These are phyloP conservation scores for Heliconius cydno DNA, from an alignment of 2,888 invertebrate species.

Conservation along the genomic window DNA sequence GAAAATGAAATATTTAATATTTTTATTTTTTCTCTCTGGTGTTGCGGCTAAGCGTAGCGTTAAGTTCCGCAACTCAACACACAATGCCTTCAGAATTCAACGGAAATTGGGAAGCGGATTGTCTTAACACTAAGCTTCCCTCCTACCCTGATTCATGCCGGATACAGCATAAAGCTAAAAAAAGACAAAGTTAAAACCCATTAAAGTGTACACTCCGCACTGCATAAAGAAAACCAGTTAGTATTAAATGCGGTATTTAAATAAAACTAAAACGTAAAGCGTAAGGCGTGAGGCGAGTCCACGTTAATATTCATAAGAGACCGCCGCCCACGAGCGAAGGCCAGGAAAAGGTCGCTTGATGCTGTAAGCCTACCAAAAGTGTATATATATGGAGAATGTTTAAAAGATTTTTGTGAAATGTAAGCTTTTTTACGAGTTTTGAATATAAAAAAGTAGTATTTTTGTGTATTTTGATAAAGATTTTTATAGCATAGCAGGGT, in stretches of 20 bases:
- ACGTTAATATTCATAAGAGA: conserved; percentile 35
- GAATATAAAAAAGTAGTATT: no score
- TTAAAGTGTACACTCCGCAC: background rate
- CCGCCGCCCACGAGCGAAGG: conserved; percentile 38
- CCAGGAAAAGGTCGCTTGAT: conserved; percentile 43
- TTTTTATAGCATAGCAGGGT: background rate
- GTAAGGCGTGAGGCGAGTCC: conserved; percentile 12
- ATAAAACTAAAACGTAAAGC: conserved; percentile 25
- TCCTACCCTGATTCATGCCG: no score
- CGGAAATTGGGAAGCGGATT: no score
- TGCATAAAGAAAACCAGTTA: conserved; percentile 8
- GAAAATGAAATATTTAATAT: no score
- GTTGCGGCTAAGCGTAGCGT: no score
- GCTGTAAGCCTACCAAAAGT: conserved; percentile 9
- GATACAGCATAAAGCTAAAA: no score
- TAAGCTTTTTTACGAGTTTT: background rate
- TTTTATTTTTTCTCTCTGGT: no score
- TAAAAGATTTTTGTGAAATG: background rate
- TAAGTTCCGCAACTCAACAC: no score
- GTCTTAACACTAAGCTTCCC: no score
- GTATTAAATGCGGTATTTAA: conserved; percentile 18
- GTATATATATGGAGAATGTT: background rate
- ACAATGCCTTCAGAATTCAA: no score
- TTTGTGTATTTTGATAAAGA: no score
- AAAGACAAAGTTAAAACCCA: background rate